phyloP scores from a whole-genome alignment of 2,888 invertebrate genomes.

The Xylota segnis region DNA sequence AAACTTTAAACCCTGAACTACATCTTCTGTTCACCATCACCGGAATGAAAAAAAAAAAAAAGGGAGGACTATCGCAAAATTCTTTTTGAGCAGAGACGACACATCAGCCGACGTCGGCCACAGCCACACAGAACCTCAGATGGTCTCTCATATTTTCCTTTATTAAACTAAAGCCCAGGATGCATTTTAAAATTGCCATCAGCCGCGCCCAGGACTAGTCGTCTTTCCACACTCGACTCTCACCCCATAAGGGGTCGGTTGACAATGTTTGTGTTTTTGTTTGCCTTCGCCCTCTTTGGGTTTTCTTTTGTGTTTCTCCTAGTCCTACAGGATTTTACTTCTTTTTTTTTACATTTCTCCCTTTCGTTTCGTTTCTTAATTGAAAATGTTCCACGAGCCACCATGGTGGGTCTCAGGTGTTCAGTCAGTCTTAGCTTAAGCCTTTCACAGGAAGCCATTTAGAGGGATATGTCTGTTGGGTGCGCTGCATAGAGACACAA shows the following conservation, averaged over 20 bases:
- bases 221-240: conserved; percentile 36
- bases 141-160: conserved; percentile 71
- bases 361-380: conserved; percentile 60
- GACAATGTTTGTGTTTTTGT: conserved; percentile 57
- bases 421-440: conserved; percentile 83
- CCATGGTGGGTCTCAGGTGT: conserved; percentile 82
- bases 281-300: conserved; percentile 27
- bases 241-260: conserved; percentile 63
- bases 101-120: conserved; percentile 26
- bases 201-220: conserved; percentile 53
- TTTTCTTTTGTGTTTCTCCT: conserved; percentile 45
- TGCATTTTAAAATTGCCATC: conserved; percentile 76
- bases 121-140: conserved; percentile 56
- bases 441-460: conserved; percentile 81
- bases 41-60: not conserved
- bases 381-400: conserved; percentile 68
- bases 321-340: conserved; percentile 38
- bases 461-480: conserved; percentile 31
- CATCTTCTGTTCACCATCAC: not conserved
- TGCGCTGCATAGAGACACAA: conserved; percentile 4
- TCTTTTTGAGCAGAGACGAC: conserved; percentile 8
- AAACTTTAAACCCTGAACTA: not conserved
- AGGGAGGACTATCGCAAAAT: not conserved
- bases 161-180: conserved; percentile 75
- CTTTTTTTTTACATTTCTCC: conserved; percentile 3